phyloP scores from a whole-genome alignment of 2,888 invertebrate species.

The Odontothrips loti region DNA sequence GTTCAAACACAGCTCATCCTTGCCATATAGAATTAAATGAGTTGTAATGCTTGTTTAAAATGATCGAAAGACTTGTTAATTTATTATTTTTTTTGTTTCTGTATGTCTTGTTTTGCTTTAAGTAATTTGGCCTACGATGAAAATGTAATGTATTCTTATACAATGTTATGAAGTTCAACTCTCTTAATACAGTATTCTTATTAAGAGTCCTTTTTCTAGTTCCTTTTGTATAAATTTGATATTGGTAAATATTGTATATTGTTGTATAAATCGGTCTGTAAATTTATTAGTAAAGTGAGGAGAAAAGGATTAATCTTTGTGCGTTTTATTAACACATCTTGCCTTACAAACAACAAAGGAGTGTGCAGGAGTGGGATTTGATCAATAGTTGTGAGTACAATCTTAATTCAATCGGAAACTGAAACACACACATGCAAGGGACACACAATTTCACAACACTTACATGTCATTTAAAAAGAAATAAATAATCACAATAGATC shows the following conservation, averaged over 20 bases:
- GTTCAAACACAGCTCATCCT: neutral
- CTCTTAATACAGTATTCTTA: constrained; percentile 25
- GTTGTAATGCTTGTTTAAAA: neutral
- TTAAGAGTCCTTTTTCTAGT: constrained; percentile 25
- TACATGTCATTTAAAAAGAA: no score
- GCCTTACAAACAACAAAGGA: neutral
- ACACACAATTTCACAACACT: neutral
- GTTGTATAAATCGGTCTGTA: constrained; percentile 8
- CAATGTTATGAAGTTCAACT: neutral
- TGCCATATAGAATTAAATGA: neutral
- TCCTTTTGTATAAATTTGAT: constrained; percentile 27
- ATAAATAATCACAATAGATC: no score
- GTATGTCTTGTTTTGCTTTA: neutral
- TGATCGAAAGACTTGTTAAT: constrained; percentile 15
- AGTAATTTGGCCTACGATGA: neutral
- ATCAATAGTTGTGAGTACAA: no score
- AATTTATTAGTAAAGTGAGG: constrained; percentile 18
- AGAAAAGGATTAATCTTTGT: neutral
- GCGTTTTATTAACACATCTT: neutral
- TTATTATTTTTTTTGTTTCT: constrained; percentile 18
- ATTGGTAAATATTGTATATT: neutral
- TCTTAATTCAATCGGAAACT: neutral
- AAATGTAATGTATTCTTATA: constrained; percentile 19
- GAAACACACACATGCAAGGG: neutral
- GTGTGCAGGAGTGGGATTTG: no score